Evolutionary conservation across 2,113 vertebrate species (phyloP), one percentile per base, ranked within the genome.

Genomic region (Gambusia affinis): DNA sequence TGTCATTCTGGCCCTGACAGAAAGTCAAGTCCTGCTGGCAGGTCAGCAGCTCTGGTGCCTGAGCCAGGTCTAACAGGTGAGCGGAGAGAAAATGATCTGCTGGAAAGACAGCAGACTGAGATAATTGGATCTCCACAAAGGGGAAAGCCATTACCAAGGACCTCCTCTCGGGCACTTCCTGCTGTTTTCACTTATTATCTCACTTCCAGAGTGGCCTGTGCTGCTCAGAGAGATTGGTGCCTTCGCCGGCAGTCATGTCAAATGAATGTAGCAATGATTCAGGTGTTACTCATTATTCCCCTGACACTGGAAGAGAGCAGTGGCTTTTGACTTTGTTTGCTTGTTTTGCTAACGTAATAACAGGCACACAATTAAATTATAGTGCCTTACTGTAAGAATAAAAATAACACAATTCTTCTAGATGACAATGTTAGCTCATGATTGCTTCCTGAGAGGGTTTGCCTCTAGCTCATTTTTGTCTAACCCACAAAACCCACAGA

Each of bases 241-340:
- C 33, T 39, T 37, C 70, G 77, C 66, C 37, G 22, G 70, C 24
- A 71, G 83, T 73, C 84, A 74, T 80, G 78, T 84, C 76, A 84
- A 70, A 87, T 60, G 60, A 75, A 81, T 73, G 33, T 75, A 76
- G 64, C 31, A 11, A 85, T 91, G 85, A 89, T 64, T 91, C 88
- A 85, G 83, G 83, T 89, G 84, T 8, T 28, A 62, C 84, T 90
- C 87, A 79, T 93, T 91, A 92, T 86, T 88, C 86, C 73, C 67
- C 75, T 89, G 83, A 78, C 75, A 76, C 80, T 81, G 64, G 30
- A 67, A 73, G 75, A 77, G 64, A 81, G 65, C 75, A 78, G 61
- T 71, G 70, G 35, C 28, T 62, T 35, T 8, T 81, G 80, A 70
- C 66, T 89, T 83, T 54, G 57, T 83, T 75, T 76, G 65, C 67